These are phyloP conservation scores for Drosophila repleta DNA, from an alignment of 1,140 invertebrate genomes.

Conservation along the genomic window DNA sequence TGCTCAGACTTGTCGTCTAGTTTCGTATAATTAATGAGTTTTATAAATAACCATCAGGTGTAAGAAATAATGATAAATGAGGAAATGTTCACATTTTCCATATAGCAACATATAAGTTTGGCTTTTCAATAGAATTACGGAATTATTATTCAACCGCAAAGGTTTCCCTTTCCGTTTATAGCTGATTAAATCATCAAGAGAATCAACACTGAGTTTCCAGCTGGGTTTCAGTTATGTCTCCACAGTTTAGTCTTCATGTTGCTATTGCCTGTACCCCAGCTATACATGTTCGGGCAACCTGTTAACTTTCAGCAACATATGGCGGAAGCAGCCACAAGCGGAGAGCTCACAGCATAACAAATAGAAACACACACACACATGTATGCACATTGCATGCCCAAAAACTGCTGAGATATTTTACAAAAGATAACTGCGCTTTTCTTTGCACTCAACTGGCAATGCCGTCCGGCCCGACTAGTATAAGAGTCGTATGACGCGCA, in stretches of 20 bases:
- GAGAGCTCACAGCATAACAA: constrained; percentile 12
- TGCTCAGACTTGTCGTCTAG: constrained; percentile 62
- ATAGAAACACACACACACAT: constrained; percentile 6
- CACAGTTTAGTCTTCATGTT: neutral
- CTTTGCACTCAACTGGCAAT: constrained; percentile 54
- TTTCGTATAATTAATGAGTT: constrained; percentile 70
- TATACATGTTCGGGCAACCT: constrained; percentile 41
- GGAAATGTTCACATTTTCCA: neutral
- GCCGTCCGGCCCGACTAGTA: constrained; percentile 16
- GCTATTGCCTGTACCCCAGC: neutral
- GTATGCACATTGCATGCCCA: constrained; percentile 19
- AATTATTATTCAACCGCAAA: too few relatives aligned
- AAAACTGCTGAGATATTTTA: constrained; percentile 56
- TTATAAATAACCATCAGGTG: constrained; percentile 27
- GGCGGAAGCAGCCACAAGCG: constrained; percentile 34
- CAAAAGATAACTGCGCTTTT: constrained; percentile 79
- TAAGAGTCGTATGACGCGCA: constrained; percentile 49
- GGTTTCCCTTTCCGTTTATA: too few relatives aligned
- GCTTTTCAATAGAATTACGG: neutral
- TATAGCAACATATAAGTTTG: neutral
- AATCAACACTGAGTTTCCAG: neutral
- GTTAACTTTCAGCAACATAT: constrained; percentile 42
- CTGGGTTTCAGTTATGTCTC: neutral
- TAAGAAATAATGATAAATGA: constrained; percentile 2
- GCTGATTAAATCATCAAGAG: neutral